Evolutionary conservation across 2,888 invertebrate species (phyloP).

Genomic region (Invenusta paracnida): DNA sequence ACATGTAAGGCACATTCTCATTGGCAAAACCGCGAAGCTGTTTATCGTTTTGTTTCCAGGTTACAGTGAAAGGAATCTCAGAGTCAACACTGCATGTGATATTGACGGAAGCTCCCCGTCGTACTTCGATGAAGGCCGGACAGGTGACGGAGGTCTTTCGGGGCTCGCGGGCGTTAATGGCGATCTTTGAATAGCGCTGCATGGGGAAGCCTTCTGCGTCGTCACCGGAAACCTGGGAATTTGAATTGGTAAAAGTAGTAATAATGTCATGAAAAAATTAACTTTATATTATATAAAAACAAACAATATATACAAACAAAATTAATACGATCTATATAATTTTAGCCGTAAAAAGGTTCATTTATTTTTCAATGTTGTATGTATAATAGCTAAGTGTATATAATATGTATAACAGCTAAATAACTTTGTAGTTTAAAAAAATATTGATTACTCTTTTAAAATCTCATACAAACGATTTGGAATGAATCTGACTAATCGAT

Average conservation of each 20-base stretch:
- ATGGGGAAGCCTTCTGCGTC: slow-evolving; percentile 17
- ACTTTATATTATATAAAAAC: too few relatives aligned
- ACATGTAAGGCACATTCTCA: slow-evolving; percentile 35
- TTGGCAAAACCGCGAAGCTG: not conserved
- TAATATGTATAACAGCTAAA: too few relatives aligned
- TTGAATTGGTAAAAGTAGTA: not conserved
- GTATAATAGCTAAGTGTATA: too few relatives aligned
- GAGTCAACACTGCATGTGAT: slow-evolving; percentile 32
- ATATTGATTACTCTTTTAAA: too few relatives aligned
- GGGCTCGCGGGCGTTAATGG: slow-evolving; percentile 34
- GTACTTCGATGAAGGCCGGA: slow-evolving; percentile 35
- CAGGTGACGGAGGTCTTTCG: slow-evolving; percentile 31
- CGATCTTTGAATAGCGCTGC: slow-evolving; percentile 41
- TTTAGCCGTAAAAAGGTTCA: too few relatives aligned
- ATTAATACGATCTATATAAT: too few relatives aligned
- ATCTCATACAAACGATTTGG: too few relatives aligned
- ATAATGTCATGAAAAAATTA: not conserved
- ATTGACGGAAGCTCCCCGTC: slow-evolving; percentile 8
- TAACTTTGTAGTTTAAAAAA: too few relatives aligned
- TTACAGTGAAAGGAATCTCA: slow-evolving; percentile 36
- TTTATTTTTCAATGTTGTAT: too few relatives aligned
- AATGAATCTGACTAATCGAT: too few relatives aligned
- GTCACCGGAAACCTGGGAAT: slow-evolving; percentile 30
- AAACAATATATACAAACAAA: too few relatives aligned
- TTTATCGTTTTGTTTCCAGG: slow-evolving; percentile 31